Evolutionary conservation across 2,113 vertebrate species (phyloP).

Genomic region (Lanius ludovicianus): DNA sequence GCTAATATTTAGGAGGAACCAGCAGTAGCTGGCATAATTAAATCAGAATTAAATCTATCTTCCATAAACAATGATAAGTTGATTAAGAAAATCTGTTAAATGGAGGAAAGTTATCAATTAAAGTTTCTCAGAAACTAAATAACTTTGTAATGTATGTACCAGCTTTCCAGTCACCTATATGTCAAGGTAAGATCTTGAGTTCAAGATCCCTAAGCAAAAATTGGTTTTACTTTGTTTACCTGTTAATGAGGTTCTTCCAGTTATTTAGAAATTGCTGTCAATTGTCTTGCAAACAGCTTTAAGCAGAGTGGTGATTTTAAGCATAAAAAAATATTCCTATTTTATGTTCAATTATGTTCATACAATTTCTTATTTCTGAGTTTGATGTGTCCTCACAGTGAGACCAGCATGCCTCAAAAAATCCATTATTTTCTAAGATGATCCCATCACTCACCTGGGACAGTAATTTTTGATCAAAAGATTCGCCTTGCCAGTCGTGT

Average conservation of each 20-base stretch:
- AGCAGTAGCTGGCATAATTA: background rate
- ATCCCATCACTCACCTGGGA: background rate
- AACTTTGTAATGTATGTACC: background rate
- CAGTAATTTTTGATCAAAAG: background rate
- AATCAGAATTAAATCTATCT: background rate
- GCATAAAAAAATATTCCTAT: background rate
- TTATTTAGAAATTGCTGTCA: background rate
- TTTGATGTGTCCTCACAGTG: background rate
- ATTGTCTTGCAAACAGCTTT: background rate
- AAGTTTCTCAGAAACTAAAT: background rate
- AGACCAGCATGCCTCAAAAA: background rate
- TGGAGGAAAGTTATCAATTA: background rate
- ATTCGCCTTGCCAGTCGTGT: background rate
- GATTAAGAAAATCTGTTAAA: background rate
- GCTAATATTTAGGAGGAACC: background rate
- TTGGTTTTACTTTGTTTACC: background rate
- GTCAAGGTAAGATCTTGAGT: background rate
- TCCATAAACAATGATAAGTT: background rate
- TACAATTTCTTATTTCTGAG: constrained; percentile 18
- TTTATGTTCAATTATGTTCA: background rate
- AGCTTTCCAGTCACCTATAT: background rate
- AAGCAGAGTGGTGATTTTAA: constrained; percentile 8
- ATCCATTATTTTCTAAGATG: background rate
- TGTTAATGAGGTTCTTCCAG: background rate
- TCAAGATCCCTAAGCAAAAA: background rate